Base-by-base conservation (phyloP, 2,888 invertebrate species). In the Seira musarum region DNA sequence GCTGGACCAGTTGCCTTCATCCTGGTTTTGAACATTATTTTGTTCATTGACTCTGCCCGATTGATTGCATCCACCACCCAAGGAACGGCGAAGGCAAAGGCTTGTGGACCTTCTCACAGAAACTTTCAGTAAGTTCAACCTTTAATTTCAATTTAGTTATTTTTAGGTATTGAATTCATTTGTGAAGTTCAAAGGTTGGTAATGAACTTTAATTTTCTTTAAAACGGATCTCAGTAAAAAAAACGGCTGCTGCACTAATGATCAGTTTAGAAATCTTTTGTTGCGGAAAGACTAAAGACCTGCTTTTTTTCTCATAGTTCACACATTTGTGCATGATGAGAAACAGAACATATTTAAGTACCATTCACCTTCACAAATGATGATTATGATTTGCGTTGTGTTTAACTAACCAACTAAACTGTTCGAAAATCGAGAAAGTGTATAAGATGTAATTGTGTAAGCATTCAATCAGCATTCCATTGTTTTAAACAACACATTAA, bases 1-100 rank as follows among this genome's bases (percentile, higher is more conserved):
- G 90, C 89, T 1, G 88, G 88, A 1, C 91, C 91, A 0, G 86
- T 90, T 24, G 88, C 88, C n/a, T 83, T 88, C 63, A 88, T 90
- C 63, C 88, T 90, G 88, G 71, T 88, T 8, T 82, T 89, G 61
- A 90, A 90, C 82, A 84, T 89, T 6, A 81, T 88, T 13, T 88
- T 90, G 80, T 91, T 90, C 87, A 86, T 88, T 17, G 87, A 88
- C 65, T 89, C 89, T 40, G 88, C 88, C 0, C 80, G 87, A 19
- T 89, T 90, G 88, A 89, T 90, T 75, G 88, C 89, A 49, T 88
- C 88, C 24, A 89, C 90, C 3, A 89, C 88, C 0, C 83, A 86
- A 65, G 87, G 87, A 22, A 87, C 88, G 1, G 86, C 87, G 17
- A 87, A 87, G 70, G 87, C 87, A 74, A 87, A 87, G 46, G 85